Evolutionary conservation across 2,797 vertebrate species (phyloP), one percentile per base, ranked within the genome.

Genomic region (Silurus aristotelis): DNA sequence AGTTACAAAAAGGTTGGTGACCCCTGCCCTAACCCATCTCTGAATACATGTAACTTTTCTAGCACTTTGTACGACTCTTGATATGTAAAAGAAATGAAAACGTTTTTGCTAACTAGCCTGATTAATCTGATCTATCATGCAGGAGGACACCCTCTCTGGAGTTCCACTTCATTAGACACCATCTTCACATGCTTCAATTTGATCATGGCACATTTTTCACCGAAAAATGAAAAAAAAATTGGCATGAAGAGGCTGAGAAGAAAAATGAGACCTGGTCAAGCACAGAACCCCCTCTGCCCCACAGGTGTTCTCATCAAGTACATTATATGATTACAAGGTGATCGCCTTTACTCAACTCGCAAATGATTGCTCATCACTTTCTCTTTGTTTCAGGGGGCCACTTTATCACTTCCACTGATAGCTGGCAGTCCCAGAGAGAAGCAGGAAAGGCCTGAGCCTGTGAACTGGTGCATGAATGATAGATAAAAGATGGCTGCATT

Each of bases 281-380:
- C 71, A 83, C 66, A 88, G 83, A 86, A 81, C 71, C 82, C 31
- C 38, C 38, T 38, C 76, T 84, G 83, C 88, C 89, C 84, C 72
- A 79, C 31, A 87, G 89, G 85, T 89, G 81, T 25, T 7, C 83
- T 91, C 80, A 88, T 92, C 88, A 90, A 88, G 90, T 89, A 83
- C 87, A 89, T 89, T 76, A 89, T 83, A 88, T 87, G 89, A 91
- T 90, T 90, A 88, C 66, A 82, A 89, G 78, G 86, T 85, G 84
- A 89, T 70, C 64, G 84, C 85, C 77, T 84, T 81, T 67, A 80
- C 84, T 87, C 66, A 85, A 25, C 58, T 83, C 66, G 75, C 75
- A 76, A 90, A 87, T 85, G 73, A 82, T 61, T 84, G 63, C 85
- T 87, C 79, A 81, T 89, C 84, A 64, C 72, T 56, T 61, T 83